Conservation (phyloP, 2,113 vertebrate genomes). For the Callionymus lyra region DNA sequence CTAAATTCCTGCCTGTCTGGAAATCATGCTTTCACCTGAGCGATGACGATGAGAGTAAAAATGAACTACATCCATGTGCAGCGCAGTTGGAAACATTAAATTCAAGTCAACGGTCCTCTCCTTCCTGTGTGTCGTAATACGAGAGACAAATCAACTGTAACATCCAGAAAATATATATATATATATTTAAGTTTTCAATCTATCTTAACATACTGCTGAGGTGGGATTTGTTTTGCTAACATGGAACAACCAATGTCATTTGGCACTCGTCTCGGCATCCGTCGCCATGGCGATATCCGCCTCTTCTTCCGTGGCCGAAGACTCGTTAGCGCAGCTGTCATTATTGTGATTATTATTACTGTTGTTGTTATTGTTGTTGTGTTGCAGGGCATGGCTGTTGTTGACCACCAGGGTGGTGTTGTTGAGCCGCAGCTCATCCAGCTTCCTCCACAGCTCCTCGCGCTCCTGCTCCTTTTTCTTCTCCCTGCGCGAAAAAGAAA, state of each 20-base stretch:
- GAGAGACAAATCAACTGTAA: constrained; percentile 46
- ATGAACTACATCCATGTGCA: constrained; percentile 71
- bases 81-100: constrained; percentile 70
- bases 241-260: constrained; percentile 56
- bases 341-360: constrained; percentile 26
- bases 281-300: background rate
- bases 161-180: constrained; percentile 71
- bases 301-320: too few relatives aligned
- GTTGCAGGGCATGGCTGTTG: constrained; percentile 64
- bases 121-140: constrained; percentile 40
- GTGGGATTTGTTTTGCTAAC: constrained; percentile 66
- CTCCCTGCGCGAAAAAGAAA: constrained; percentile 67
- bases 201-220: constrained; percentile 71
- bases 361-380: constrained; percentile 76
- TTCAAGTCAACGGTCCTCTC: constrained; percentile 79
- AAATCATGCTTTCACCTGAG: constrained; percentile 47
- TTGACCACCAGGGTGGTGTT: constrained; percentile 48
- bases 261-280: constrained; percentile 58
- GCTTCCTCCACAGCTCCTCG: constrained; percentile 88
- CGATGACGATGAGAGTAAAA: constrained; percentile 73
- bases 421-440: constrained; percentile 81
- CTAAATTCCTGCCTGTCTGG: constrained; percentile 41
- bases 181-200: constrained; percentile 46
- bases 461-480: constrained; percentile 96
- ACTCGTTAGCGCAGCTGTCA: background rate